phyloP scores from a whole-genome alignment of 2,888 invertebrate species.

The Volucella zonaria region DNA sequence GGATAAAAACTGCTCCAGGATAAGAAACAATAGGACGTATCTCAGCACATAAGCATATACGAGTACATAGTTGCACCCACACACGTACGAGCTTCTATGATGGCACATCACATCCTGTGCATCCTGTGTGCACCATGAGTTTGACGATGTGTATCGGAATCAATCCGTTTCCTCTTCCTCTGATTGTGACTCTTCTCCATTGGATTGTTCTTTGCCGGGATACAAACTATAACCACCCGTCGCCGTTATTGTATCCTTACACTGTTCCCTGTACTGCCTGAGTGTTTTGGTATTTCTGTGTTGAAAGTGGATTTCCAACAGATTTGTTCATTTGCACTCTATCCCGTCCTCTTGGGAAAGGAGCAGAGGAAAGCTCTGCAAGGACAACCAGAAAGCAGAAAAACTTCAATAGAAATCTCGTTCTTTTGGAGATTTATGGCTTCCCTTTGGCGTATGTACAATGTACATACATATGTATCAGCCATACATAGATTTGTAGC shows the following conservation, averaged over 20 bases:
- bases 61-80: neutral
- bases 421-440: constrained; percentile 64
- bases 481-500: neutral
- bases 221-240: constrained; percentile 3
- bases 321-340: constrained; percentile 71
- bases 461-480: neutral
- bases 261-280: neutral
- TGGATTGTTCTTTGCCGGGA: neutral
- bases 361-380: constrained; percentile 39
- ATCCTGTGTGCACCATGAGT: constrained; percentile 20
- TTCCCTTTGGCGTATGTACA: constrained; percentile 17
- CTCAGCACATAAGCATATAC: constrained; percentile 6
- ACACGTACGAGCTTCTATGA: neutral
- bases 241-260: constrained; percentile 36
- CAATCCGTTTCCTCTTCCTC: constrained; percentile 52
- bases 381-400: constrained; percentile 26
- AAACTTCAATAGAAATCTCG: constrained; percentile 34
- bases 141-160: constrained; percentile 54
- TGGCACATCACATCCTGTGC: neutral
- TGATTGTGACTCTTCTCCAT: constrained; percentile 20
- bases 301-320: constrained; percentile 69
- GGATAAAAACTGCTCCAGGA: constrained; percentile 35
- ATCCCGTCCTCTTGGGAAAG: constrained; percentile 31
- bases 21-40: constrained; percentile 48
- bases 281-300: constrained; percentile 13